Evolutionary conservation across 1,140 invertebrate species (phyloP).

Genomic region (Drosophila funebris): DNA sequence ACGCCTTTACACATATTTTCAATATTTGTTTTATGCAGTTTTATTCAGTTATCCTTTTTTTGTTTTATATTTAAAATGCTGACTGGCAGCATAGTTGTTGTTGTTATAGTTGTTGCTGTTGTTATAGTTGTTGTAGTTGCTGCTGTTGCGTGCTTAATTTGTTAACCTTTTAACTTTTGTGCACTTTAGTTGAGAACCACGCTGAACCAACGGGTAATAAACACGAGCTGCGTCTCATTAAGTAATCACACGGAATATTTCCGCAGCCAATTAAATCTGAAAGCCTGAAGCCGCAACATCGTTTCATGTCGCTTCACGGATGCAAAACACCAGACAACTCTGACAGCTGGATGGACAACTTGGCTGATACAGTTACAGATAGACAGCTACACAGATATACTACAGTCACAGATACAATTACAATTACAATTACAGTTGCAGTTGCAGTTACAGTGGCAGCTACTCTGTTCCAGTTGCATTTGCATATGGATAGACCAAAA

Average conservation of each 20-base stretch:
- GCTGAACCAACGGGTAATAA: conserved; percentile 46
- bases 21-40: background rate
- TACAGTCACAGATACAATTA: conserved; percentile 15
- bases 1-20: background rate
- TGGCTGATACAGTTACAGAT: conserved; percentile 33
- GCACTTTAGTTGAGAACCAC: conserved; percentile 34
- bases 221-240: conserved; percentile 76
- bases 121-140: conserved; percentile 26
- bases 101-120: conserved; percentile 32
- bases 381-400: background rate
- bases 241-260: conserved; percentile 81
- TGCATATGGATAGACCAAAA: conserved; percentile 57
- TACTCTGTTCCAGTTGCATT: conserved; percentile 5
- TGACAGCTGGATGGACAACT: conserved; percentile 70
- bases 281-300: conserved; percentile 65
- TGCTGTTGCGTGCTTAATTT: conserved; percentile 42
- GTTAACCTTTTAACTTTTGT: conserved; percentile 77
- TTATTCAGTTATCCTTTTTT: conserved; percentile 1
- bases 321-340: conserved; percentile 36
- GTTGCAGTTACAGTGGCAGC: conserved; percentile 15
- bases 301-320: background rate
- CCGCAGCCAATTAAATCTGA: conserved; percentile 79
- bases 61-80: background rate
- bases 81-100: background rate
- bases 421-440: conserved; percentile 18